Base-by-base conservation (phyloP, 2,797 vertebrate genomes). In the Mormyrops boulengeri region DNA sequence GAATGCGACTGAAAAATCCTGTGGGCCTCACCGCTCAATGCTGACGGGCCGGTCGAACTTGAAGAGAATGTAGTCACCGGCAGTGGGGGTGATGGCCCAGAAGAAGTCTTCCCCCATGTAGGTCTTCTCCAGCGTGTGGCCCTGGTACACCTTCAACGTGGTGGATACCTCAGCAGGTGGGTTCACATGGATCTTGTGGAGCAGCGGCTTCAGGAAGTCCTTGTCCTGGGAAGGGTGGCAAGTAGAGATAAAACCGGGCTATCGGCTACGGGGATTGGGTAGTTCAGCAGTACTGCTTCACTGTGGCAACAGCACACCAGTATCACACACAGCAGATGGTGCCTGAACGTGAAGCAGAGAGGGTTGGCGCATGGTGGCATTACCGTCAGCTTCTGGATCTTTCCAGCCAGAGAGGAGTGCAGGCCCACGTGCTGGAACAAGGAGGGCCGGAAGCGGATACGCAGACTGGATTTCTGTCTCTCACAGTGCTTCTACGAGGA, bases 111-210 rank as follows among this genome's bases (percentile, higher is more conserved):
- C 98, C 30, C 98, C 99, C 91, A 97, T 95, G 88, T 99, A 99
- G 0, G 98, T 98, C 93, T 99, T 99, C 94, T 99, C 98, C 91
- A 99, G 94, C 0, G 98, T 98, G 92, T 99, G 98, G 60, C 98
- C 98, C 94, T 99, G 98, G 95, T 99, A 99, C 91, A 99, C 97
- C 96, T 99, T 99, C 93, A 99, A 95, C 73, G 98, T 99, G n/a
- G 99, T 99, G 30, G 98, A 99, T 66, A 99, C 97, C 93, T 99
- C 98, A 50, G 98, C 99, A 3, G 98, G 97, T 1, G 99, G 99
- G 91, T 99, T 99, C 89, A 99, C 97, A 0, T 99, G 98, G 93
- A 99, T 98, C 95, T 98, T 99, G 94, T 99, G 98, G 60, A 99
- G 96, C 91, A 99, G 96, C 1, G 98, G 98, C 95, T 99, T 99